Percentiles rank a stretch among this genome's conserved stretches.
Evolutionary conservation across 2,888 invertebrate species (phyloP).

Genomic region (Sceliomorpha sp.): DNA sequence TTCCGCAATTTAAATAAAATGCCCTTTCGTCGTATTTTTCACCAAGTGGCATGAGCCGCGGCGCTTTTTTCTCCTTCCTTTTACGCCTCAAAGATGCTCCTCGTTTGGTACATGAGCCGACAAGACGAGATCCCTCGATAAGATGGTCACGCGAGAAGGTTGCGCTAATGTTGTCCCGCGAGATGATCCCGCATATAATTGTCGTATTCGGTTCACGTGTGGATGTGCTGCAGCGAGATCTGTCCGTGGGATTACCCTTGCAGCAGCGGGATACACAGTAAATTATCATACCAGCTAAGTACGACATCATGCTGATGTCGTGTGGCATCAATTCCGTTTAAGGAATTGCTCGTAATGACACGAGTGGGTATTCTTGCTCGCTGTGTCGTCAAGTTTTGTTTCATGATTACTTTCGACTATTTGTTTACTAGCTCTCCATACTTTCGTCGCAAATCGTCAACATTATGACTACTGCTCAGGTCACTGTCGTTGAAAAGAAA

Average conservation of each 20-base stretch:
- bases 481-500: too few species aligned
- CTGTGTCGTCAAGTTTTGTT: background rate
- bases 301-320: constrained; percentile 44
- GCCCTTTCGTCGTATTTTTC: constrained; percentile 27
- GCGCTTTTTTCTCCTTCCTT: constrained; percentile 7
- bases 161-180: constrained; percentile 50
- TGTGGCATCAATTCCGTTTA: constrained; percentile 36
- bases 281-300: constrained; percentile 50
- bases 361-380: constrained; percentile 1
- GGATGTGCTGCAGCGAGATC: constrained; percentile 41
- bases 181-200: constrained; percentile 57
- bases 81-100: constrained; percentile 29
- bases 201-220: constrained; percentile 48
- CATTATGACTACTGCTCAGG: too few species aligned
- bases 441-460: too few species aligned
- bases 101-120: constrained; percentile 47
- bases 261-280: constrained; percentile 28
- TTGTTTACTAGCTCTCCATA: too few species aligned
- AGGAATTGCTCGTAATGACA: constrained; percentile 22
- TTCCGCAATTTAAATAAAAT: constrained; percentile 48
- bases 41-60: constrained; percentile 26
- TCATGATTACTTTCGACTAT: background rate
- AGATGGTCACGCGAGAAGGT: constrained; percentile 55
- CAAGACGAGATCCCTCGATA: constrained; percentile 47
- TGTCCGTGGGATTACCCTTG: constrained; percentile 33